Evolutionary conservation across 1,140 invertebrate genomes (phyloP).

Genomic region (Colletes latitarsis): DNA sequence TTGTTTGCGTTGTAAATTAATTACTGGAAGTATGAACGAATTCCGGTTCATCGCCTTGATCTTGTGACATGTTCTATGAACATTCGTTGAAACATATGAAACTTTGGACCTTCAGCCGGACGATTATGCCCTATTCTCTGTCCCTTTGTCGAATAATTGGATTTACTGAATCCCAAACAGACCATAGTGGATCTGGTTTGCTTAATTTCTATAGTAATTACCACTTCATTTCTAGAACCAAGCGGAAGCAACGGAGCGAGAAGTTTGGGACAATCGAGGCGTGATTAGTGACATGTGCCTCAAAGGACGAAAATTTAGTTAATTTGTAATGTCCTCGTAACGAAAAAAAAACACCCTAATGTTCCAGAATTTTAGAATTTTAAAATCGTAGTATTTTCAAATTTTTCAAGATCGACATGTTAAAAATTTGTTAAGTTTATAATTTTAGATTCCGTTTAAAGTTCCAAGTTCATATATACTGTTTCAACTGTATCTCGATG

Average conservation of each 20-base stretch:
- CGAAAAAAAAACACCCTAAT: not conserved
- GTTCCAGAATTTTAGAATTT: no score
- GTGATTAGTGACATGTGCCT: not conserved
- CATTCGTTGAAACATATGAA: not conserved
- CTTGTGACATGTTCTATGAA: not conserved
- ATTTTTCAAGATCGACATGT: no score
- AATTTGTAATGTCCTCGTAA: not conserved
- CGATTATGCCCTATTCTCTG: not conserved
- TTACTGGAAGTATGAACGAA: no score
- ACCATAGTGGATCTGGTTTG: not conserved
- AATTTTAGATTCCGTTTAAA: no score
- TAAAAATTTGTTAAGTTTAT: no score
- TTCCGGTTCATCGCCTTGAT: not conserved
- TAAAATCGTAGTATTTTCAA: no score
- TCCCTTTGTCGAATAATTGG: slow-evolving; percentile 9
- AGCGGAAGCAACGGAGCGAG: not conserved
- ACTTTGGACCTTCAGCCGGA: not conserved
- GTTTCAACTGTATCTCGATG: no score
- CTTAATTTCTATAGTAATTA: slow-evolving; percentile 16
- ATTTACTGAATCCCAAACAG: slow-evolving; percentile 3
- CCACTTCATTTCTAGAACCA: not conserved
- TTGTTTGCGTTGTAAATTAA: no score
- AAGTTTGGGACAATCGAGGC: not conserved
- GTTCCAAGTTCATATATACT: no score
- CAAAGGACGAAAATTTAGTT: not conserved